Evolutionary conservation across 2,888 invertebrate species (phyloP).

Genomic region (Agrochola circellaris): DNA sequence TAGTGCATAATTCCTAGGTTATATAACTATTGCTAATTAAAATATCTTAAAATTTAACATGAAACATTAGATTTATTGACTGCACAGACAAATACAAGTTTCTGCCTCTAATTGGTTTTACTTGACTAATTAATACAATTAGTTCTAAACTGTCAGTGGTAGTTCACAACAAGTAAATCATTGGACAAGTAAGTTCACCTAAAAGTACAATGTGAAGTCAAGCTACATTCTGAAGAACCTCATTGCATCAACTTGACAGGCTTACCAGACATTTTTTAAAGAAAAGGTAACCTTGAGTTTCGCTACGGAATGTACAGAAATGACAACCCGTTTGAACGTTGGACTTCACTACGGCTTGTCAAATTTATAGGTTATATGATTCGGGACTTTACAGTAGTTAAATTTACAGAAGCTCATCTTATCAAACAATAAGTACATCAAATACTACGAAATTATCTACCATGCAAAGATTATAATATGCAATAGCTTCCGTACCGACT

Average conservation of each 20-base stretch:
- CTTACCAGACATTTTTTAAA: slow-evolving; percentile 36
- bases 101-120: slow-evolving; percentile 27
- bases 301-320: slow-evolving; percentile 76
- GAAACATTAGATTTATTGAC: slow-evolving; percentile 14
- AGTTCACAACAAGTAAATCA: slow-evolving; percentile 25
- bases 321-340: slow-evolving; percentile 85
- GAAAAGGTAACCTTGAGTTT: slow-evolving; percentile 80
- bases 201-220: slow-evolving; percentile 22
- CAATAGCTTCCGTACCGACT: slow-evolving; percentile 80
- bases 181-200: slow-evolving; percentile 39
- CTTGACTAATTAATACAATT: slow-evolving; percentile 27
- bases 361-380: slow-evolving; percentile 87
- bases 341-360: slow-evolving; percentile 83
- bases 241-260: slow-evolving; percentile 47
- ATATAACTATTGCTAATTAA: background rate
- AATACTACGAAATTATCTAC: slow-evolving; percentile 72
- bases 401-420: slow-evolving; percentile 69
- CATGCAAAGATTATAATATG: slow-evolving; percentile 81
- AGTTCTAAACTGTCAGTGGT: slow-evolving; percentile 25
- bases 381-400: slow-evolving; percentile 68
- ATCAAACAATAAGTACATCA: slow-evolving; percentile 67
- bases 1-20: slow-evolving; percentile 16
- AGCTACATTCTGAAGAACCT: slow-evolving; percentile 46
- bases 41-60: background rate
- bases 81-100: slow-evolving; percentile 28